Conservation (phyloP, 2,888 invertebrate species). For the Athalia circularis region DNA sequence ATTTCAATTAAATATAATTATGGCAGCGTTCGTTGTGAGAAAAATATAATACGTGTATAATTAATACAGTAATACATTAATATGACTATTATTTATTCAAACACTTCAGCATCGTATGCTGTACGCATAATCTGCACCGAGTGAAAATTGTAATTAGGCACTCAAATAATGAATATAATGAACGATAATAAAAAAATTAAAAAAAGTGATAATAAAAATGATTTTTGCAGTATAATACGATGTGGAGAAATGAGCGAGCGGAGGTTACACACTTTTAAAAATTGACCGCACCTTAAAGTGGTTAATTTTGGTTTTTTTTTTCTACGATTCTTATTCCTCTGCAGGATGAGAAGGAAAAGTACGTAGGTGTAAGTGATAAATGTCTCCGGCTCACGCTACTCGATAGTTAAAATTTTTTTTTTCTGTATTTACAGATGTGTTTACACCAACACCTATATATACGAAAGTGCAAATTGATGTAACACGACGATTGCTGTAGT, state of each 20-base stretch:
- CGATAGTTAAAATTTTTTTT: slow-evolving; percentile 19
- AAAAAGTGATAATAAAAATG: not conserved
- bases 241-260: no score
- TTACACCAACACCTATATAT: not conserved
- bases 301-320: slow-evolving; percentile 13
- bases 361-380: slow-evolving; percentile 36
- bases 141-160: not conserved
- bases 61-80: no score
- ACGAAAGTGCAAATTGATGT: slow-evolving; percentile 1
- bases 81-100: not conserved
- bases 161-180: not conserved
- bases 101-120: not conserved
- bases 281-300: slow-evolving; percentile 34
- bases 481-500: not conserved
- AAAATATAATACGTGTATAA: no score
- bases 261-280: not conserved
- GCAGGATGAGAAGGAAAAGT: not conserved
- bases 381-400: slow-evolving; percentile 33
- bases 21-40: no score
- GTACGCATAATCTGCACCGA: not conserved
- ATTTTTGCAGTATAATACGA: not conserved
- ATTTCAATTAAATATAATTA: no score
- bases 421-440: not conserved
- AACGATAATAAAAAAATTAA: not conserved
- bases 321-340: not conserved